Base-by-base conservation (phyloP, 2,113 vertebrate species). In the Thalassoma bifasciatum region DNA sequence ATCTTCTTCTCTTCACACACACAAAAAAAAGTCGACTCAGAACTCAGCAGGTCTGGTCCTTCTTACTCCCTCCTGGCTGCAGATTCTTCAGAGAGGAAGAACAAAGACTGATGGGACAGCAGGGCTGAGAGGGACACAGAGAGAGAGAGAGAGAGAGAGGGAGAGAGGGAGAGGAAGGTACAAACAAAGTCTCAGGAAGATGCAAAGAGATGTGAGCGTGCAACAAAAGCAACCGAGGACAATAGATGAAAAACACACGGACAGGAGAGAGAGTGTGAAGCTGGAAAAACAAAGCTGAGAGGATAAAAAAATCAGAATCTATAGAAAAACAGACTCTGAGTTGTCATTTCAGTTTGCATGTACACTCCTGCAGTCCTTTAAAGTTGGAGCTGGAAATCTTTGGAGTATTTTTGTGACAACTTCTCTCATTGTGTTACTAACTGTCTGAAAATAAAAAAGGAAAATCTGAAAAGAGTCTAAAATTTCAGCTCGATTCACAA, bases 11-110 rank as follows among this genome's bases (percentile, higher is more conserved):
- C 40, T 66, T 67, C 26, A 5, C 59, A 17, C 38, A 0, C 53
- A 56, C 16, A 21, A 12, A 57, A 53, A 42, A 54, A 23, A 73
- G 50, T 53, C 6, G 71, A 64, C 72, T 72, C 82, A 86, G 86
- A 84, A 72, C 81, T 67, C 81, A 54, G 72, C 72, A 63, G 49
- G 64, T 63, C 68, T 62, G 72, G 75, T 82, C 75, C 78, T 13
- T 34, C 65, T 71, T 38, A 75, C 62, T 78, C 58, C 62, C 77
- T 14, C 66, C 75, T 47, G 86, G 81, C 65, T 74, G 72, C 21
- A 36, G 72, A 67, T 26, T 66, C 74, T 67, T 52, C 51, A 54
- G 75, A 68, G 75, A 30, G 30, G 75, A 73, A 75, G 64, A 88
- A 86, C 81, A 88, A 82, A 84, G 72, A 16, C 22, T 37, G 65